These are phyloP conservation scores for Drosophila nannoptera DNA, from an alignment of 1,140 invertebrate genomes.

Conservation along the genomic window DNA sequence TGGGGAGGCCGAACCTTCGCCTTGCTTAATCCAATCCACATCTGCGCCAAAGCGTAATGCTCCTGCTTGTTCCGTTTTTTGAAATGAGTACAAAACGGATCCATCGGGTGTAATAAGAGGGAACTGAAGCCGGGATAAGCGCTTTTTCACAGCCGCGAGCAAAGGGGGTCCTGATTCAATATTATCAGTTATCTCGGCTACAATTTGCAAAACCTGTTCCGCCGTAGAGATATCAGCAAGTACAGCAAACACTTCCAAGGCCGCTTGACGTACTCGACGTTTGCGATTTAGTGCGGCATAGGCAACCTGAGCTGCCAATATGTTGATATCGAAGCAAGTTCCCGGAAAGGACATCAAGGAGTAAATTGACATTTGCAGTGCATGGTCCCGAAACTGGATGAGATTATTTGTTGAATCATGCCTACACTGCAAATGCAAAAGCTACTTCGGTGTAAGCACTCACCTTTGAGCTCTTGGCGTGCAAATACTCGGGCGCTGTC, in stretches of 20 bases:
- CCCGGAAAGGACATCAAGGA: slow-evolving; percentile 89
- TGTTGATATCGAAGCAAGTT: slow-evolving; percentile 86
- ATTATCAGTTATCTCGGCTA: slow-evolving; percentile 78
- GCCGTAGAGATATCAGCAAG: slow-evolving; percentile 86
- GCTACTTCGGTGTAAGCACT: neutral
- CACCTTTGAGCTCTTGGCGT: slow-evolving; percentile 84
- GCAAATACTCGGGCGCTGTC: slow-evolving; percentile 83
- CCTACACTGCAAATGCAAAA: neutral
- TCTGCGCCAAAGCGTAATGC: slow-evolving; percentile 80
- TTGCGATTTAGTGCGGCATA: slow-evolving; percentile 84
- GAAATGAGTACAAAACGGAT: slow-evolving; percentile 84
- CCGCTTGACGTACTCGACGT: slow-evolving; percentile 87
- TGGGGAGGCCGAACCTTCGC: slow-evolving; percentile 81
- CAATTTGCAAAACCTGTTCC: slow-evolving; percentile 79
- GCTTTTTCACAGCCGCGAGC: slow-evolving; percentile 80
- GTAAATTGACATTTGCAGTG: slow-evolving; percentile 87
- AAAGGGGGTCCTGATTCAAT: slow-evolving; percentile 79
- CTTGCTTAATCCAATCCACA: slow-evolving; percentile 86
- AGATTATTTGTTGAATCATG: neutral
- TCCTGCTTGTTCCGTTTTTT: slow-evolving; percentile 38
- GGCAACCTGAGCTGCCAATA: slow-evolving; percentile 82
- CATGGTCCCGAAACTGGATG: slow-evolving; percentile 85
- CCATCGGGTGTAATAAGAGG: slow-evolving; percentile 84
- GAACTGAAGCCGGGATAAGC: slow-evolving; percentile 83
- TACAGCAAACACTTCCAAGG: slow-evolving; percentile 89